These are phyloP conservation scores for Spodoptera picta DNA, from an alignment of 2,888 invertebrate genomes.

Conservation along the genomic window DNA sequence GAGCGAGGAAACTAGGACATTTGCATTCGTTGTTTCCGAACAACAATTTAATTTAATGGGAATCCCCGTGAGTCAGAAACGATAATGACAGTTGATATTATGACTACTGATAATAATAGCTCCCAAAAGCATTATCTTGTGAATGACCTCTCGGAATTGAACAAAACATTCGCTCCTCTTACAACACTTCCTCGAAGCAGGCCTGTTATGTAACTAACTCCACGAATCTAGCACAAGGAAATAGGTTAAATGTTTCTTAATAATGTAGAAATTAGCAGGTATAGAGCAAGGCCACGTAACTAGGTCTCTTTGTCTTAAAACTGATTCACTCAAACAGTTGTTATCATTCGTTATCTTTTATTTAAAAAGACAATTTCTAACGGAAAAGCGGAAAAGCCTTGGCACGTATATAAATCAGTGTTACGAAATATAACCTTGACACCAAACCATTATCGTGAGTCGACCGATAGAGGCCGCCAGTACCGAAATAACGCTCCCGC, in stretches of 20 bases:
- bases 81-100: slow-evolving; percentile 33
- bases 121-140: slow-evolving; percentile 36
- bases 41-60: slow-evolving; percentile 24
- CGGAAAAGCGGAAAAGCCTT: slow-evolving; percentile 78
- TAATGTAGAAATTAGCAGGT: slow-evolving; percentile 82
- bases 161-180: slow-evolving; percentile 36
- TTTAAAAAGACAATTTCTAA: slow-evolving; percentile 63
- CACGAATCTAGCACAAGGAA: slow-evolving; percentile 77
- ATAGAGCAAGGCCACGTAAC: slow-evolving; percentile 74
- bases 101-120: slow-evolving; percentile 26
- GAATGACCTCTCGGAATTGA: slow-evolving; percentile 35
- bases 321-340: slow-evolving; percentile 53
- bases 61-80: slow-evolving; percentile 49
- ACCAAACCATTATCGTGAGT: slow-evolving; percentile 83
- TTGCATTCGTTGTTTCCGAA: slow-evolving; percentile 19
- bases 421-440: slow-evolving; percentile 86
- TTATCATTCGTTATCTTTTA: slow-evolving; percentile 57
- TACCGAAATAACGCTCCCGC: slow-evolving; percentile 77
- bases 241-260: slow-evolving; percentile 87
- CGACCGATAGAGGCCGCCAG: slow-evolving; percentile 81
- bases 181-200: slow-evolving; percentile 67
- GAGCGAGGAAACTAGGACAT: slow-evolving; percentile 26
- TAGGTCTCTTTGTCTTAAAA: slow-evolving; percentile 68
- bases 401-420: slow-evolving; percentile 74
- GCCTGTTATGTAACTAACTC: slow-evolving; percentile 69